A percentile compares a stretch with the other conserved stretches of the same genome.
Evolutionary conservation across 1,140 invertebrate genomes (phyloP).

Genomic region (Pseudoatta argentina): DNA sequence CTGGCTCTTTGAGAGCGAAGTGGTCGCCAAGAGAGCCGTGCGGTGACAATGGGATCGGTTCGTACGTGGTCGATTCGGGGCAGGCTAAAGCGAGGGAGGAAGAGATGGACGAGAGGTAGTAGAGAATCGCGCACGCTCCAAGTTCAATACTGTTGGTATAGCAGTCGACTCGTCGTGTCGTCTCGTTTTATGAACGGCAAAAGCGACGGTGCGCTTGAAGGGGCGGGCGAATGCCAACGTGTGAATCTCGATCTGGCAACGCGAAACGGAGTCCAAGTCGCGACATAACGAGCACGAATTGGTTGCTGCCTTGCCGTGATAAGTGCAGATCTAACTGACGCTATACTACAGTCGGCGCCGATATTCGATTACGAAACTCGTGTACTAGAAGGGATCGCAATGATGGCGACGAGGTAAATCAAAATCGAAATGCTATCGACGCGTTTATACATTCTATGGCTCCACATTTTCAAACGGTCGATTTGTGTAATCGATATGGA

Average conservation of each 20-base stretch:
- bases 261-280: constrained; percentile 17
- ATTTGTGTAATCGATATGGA: background rate
- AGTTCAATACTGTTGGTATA: constrained; percentile 36
- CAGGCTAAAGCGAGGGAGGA: constrained; percentile 14
- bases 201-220: constrained; percentile 39
- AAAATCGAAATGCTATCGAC: constrained; percentile 25
- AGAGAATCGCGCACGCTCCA: background rate
- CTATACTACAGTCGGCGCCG: background rate
- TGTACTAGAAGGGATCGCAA: constrained; percentile 2
- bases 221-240: constrained; percentile 27
- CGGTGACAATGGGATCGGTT: constrained; percentile 59
- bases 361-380: constrained; percentile 55
- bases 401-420: constrained; percentile 23
- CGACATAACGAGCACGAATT: constrained; percentile 53
- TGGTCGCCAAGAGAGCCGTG: constrained; percentile 46
- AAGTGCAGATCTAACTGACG: constrained; percentile 39
- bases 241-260: constrained; percentile 54
- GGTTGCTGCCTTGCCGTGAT: constrained; percentile 28
- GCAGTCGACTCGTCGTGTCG: constrained; percentile 42
- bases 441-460: constrained; percentile 32
- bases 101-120: background rate
- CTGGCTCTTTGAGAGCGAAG: constrained; percentile 44
- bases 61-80: constrained; percentile 48
- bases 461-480: background rate
- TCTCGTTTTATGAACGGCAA: constrained; percentile 60